Percentiles rank a stretch among this genome's conserved stretches.
phyloP scores from a whole-genome alignment of 2,888 invertebrate genomes.

The Erebia epiphron region DNA sequence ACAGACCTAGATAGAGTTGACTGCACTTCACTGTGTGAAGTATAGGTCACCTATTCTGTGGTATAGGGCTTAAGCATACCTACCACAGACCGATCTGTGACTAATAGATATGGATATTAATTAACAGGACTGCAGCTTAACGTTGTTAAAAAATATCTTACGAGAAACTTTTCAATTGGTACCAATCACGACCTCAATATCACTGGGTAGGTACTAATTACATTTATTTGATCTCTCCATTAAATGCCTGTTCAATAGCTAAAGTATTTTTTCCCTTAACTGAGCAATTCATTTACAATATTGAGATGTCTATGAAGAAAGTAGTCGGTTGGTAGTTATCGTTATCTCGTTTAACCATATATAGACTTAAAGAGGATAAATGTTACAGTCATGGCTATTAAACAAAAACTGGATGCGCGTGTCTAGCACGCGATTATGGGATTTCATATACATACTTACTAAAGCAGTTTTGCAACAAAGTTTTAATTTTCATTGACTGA shows the following conservation, averaged over 20 bases:
- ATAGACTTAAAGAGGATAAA: neutral
- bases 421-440: neutral
- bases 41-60: neutral
- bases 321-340: neutral
- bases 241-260: neutral
- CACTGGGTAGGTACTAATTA: slow-evolving; percentile 6
- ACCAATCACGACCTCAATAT: neutral
- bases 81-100: neutral
- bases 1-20: no score
- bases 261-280: neutral
- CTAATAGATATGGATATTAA: neutral
- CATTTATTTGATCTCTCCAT: slow-evolving; percentile 5
- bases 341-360: neutral
- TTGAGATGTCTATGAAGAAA: slow-evolving; percentile 10
- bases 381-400: neutral
- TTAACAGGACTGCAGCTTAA: neutral
- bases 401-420: neutral
- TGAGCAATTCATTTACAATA: slow-evolving; percentile 12
- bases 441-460: neutral
- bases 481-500: neutral
- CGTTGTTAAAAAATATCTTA: slow-evolving; percentile 1
- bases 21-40: no score
- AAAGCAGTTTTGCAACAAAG: neutral
- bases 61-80: no score
- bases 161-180: slow-evolving; percentile 2